Evolutionary conservation across 2,888 invertebrate species (phyloP).

Genomic region (Macroteleia sp.): DNA sequence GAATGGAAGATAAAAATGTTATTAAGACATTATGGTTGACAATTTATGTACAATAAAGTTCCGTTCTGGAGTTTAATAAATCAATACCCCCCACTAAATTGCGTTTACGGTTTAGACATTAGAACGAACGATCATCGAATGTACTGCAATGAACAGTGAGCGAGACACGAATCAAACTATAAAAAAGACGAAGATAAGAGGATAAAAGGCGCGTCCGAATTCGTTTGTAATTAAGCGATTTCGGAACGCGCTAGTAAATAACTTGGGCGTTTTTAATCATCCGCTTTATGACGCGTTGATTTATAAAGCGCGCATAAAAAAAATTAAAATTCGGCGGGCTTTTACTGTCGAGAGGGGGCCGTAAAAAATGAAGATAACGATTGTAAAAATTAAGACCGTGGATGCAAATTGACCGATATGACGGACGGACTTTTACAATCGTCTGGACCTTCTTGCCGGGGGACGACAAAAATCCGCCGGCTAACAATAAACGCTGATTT

Average conservation of each 20-base stretch:
- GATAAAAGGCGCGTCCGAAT: slow-evolving; percentile 12
- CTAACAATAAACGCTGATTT: slow-evolving; percentile 62
- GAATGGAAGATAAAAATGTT: slow-evolving; percentile 43
- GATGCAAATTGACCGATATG: slow-evolving; percentile 56
- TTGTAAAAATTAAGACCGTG: slow-evolving; percentile 53
- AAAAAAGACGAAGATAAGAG: slow-evolving; percentile 2
- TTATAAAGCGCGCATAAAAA: slow-evolving; percentile 48
- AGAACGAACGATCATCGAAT: slow-evolving; percentile 42
- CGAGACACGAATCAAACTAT: slow-evolving; percentile 10
- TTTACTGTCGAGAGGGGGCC: slow-evolving; percentile 35
- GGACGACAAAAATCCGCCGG: slow-evolving; percentile 36
- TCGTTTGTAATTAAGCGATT: slow-evolving; percentile 54
- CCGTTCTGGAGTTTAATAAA: slow-evolving; percentile 38
- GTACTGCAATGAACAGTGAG: too few relatives aligned
- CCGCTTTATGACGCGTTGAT: slow-evolving; percentile 56
- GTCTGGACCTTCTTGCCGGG: slow-evolving; percentile 18
- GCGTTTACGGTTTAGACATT: slow-evolving; percentile 45
- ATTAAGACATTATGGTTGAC: slow-evolving; percentile 58
- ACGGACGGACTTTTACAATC: slow-evolving; percentile 50
- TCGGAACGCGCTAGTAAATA: slow-evolving; percentile 43
- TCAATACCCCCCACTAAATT: slow-evolving; percentile 47
- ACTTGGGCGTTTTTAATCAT: slow-evolving; percentile 56
- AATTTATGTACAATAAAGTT: slow-evolving; percentile 56
- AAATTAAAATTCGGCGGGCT: slow-evolving; percentile 41
- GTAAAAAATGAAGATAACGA: slow-evolving; percentile 56